Conservation (phyloP, 2,797 vertebrate species). For the Tenualosa ilisha region DNA sequence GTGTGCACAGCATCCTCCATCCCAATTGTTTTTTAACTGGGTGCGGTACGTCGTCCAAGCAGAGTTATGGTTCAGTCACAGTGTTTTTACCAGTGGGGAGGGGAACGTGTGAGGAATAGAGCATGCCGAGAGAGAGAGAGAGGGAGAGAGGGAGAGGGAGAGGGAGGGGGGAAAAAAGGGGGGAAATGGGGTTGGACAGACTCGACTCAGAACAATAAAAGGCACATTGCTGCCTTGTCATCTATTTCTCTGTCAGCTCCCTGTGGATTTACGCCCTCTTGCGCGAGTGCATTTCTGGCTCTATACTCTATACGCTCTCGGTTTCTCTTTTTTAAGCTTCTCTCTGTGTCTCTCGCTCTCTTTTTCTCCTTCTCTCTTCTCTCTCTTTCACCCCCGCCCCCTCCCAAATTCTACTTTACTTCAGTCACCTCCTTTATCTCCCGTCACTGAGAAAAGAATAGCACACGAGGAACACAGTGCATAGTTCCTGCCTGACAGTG, state of each 20-base stretch:
- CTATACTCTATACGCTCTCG: background rate
- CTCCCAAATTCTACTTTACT: background rate
- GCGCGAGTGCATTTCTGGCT: background rate
- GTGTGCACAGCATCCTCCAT: conserved; percentile 47
- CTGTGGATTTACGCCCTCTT: conserved; percentile 42
- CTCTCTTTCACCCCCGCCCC: background rate
- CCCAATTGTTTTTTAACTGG: conserved; percentile 47
- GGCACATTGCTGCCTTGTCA: conserved; percentile 43
- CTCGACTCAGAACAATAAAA: conserved; percentile 45
- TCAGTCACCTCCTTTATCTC: conserved; percentile 1
- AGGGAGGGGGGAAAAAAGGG: conserved; percentile 33
- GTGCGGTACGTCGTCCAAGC: conserved; percentile 41
- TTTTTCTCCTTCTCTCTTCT: background rate
- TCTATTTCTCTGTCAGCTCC: conserved; percentile 40
- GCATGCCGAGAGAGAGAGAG: background rate
- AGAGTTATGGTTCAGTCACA: conserved; percentile 41
- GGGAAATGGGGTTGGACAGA: conserved; percentile 33
- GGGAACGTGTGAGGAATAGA: background rate
- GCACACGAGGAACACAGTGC: conserved; percentile 38
- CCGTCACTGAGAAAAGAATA: conserved; percentile 24
- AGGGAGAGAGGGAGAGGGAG: conserved; percentile 13
- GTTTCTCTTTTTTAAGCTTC: background rate
- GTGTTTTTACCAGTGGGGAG: background rate
- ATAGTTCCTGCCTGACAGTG: conserved; percentile 46
- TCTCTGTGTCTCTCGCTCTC: background rate